Base-by-base conservation (phyloP, 2,113 vertebrate genomes). In the Corydoras maculifer region DNA sequence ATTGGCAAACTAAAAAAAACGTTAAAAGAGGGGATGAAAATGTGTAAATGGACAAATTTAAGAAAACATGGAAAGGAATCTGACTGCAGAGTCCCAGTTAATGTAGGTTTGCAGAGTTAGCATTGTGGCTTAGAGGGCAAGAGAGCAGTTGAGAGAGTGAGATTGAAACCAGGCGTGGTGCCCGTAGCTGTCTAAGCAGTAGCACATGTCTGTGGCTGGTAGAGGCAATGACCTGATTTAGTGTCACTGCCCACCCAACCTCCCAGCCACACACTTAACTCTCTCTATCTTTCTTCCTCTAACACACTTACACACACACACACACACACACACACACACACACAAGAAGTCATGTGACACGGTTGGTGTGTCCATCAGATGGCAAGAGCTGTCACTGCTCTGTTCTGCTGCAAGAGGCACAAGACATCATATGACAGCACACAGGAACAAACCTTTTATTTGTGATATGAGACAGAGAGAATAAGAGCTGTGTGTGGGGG, bases 311-410 rank as follows among this genome's bases (percentile, higher is more conserved):
- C 51, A 72, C 60, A 72, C 43, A 63, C 55, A 58, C 67, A 72
- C 68, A 60, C 62, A 74, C 61, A 69, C 54, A 62, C 57, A 65
- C 65, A 68, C 31, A 35, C 55, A 49, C 67, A 65, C 3, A 29
- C 65, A 64, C 55, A 29, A 53, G 57, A 64, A 91, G 91, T 88
- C 94, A 95, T 96, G 94, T 96, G 94, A 96, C 91, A 91, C 81
- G 85, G 75, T 77, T 86, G 85, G 91, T 84, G 91, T 92, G 94
- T 89, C 88, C 90, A 89, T 95, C 91, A 93, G 91, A 91, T 90
- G 89, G 90, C 79, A 25, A 87, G 92, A 94, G 93, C 89, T 97
- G 93, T 93, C 90, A 90, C 94, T 96, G 94, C 96, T 96, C 78
- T 90, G 92, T 86, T 75, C 53, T 75, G 80, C 76, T 88, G 89